phyloP scores from a whole-genome alignment of 1,140 invertebrate genomes.

The Orussus abietinus region DNA sequence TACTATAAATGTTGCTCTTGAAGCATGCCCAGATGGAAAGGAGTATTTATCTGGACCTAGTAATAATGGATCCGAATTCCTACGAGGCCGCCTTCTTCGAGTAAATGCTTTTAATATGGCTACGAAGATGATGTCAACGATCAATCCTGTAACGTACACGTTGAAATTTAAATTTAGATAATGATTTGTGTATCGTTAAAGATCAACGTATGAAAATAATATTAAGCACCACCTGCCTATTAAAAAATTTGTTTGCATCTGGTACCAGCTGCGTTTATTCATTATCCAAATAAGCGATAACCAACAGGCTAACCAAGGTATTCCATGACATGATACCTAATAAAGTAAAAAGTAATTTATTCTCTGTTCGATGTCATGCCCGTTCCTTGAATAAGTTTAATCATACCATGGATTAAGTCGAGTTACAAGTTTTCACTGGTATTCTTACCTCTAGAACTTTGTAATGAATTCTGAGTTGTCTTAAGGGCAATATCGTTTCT shows the following conservation, averaged over 20 bases:
- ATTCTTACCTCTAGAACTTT: constrained; percentile 64
- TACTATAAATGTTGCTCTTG: constrained; percentile 74
- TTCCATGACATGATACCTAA: constrained; percentile 85
- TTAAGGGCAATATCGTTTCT: constrained; percentile 58
- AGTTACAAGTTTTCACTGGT: constrained; percentile 2
- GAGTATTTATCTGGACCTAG: constrained; percentile 83
- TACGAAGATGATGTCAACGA: constrained; percentile 82
- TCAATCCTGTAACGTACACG: constrained; percentile 65
- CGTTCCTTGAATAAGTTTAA: background rate
- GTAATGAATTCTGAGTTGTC: constrained; percentile 60
- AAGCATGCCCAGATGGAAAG: constrained; percentile 94
- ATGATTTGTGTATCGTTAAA: constrained; percentile 4
- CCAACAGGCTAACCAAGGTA: constrained; percentile 75
- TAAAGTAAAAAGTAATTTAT: constrained; percentile 19
- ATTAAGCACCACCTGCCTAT: constrained; percentile 60
- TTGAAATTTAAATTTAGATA: constrained; percentile 14
- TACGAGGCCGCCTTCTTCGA: constrained; percentile 69
- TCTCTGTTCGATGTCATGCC: constrained; percentile 6
- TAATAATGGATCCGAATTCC: constrained; percentile 63
- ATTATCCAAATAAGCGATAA: constrained; percentile 72
- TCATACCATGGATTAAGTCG: background rate
- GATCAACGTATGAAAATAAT: constrained; percentile 7
- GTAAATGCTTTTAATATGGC: constrained; percentile 77
- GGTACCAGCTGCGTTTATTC: constrained; percentile 62
- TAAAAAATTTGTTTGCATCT: constrained; percentile 81